Evolutionary conservation across 2,797 vertebrate genomes (phyloP).

Genomic region (Sparidentex hasta): DNA sequence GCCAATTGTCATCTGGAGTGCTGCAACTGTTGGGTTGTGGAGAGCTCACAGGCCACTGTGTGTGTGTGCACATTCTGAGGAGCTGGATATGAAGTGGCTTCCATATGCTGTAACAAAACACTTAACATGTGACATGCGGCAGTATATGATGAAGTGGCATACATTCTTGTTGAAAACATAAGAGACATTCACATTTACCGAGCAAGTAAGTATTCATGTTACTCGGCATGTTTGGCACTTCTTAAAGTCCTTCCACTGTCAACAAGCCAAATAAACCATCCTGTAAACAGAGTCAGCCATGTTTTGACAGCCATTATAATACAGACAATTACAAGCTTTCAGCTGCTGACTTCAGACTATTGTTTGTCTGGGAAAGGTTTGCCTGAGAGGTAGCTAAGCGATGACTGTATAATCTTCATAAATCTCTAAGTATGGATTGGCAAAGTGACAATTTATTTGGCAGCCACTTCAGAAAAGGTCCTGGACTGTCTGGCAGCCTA

Average conservation of each 20-base stretch:
- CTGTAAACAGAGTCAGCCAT: neutral
- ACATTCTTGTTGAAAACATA: neutral
- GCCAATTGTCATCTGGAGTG: neutral
- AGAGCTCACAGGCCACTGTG: neutral
- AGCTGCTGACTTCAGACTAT: neutral
- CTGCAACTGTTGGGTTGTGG: conserved; percentile 4
- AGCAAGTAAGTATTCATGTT: neutral
- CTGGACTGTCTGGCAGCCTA: neutral
- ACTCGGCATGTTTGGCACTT: neutral
- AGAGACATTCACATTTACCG: neutral
- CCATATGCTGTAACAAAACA: neutral
- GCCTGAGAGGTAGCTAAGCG: neutral
- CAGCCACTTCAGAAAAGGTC: neutral
- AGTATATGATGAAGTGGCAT: neutral
- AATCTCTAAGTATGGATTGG: neutral
- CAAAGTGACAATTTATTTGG: neutral
- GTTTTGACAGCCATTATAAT: conserved; percentile 8
- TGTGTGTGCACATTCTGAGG: neutral
- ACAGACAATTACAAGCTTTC: conserved; percentile 4
- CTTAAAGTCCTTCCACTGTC: neutral
- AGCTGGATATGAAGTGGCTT: neutral
- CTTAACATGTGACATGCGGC: neutral
- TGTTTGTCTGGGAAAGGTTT: neutral
- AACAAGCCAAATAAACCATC: conserved; percentile 1
- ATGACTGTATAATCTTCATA: too few species aligned